Evolutionary conservation across 2,888 invertebrate species (phyloP), one percentile per base, ranked within the genome.

Genomic region (Cheilosia soror): DNA sequence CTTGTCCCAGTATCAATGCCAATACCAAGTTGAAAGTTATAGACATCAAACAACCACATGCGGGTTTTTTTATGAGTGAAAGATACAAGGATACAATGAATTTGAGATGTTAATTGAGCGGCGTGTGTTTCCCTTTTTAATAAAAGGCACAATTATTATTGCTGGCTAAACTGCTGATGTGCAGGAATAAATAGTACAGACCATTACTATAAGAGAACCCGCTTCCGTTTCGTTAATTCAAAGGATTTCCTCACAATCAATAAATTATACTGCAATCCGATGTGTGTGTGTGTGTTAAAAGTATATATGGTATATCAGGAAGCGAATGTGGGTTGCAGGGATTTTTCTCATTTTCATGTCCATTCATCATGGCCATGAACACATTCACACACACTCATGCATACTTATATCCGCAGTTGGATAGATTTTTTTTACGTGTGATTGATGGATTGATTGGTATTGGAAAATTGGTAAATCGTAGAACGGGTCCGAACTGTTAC

Each of bases 361-460:
- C 76, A 76, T 76, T 66, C 51, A 51, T 76, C 66, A 76, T 73
- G 62, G 63, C 44, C 55, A 27, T 25, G 11, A 51, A 65, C 44
- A 44, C 9, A 27, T n/a, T 15, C 6, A 4, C 55, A 33, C 55
- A 57, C 15, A 65, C 55, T 31, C 27, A 57, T 33, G 55, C 15
- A 15, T 15, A 47, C 9, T 40, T 40, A 9, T 1, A 47, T 20
- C 15, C 15, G 7, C 49, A 40, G n/a, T 7, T 4, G 25, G 11
- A 73, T 62, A 15, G 37, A 55, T 13, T 71, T 60, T 53, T 60
- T 42, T 7, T 33, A 20, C 37, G 11, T 15, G 49, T 71, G 81
- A 76, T 76, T 76, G 81, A 81, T 81, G 31, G 71, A 77, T 82
- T 77, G 76, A 82, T 71, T 77, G 65, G 44, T 55, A 77, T 77